Base-by-base conservation (phyloP, 2,888 invertebrate species). In the Chloromyia formosa region DNA sequence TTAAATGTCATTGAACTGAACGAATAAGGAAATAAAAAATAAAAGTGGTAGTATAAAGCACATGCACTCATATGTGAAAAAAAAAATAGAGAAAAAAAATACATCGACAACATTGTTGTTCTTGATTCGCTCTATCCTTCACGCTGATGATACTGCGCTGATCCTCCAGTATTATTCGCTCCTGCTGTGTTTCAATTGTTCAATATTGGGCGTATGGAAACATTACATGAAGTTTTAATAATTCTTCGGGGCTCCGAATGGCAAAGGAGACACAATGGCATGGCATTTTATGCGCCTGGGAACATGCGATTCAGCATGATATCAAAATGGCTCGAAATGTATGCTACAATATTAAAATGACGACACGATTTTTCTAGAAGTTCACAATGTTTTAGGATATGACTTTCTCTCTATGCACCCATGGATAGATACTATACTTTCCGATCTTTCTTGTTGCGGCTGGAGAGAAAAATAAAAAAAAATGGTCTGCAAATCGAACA, bases 191-290 rank as follows among this genome's bases (percentile, higher is more conserved):
- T 45, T n/a, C 35, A 49, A 66, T 66, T 49, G 49, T 66, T 66
- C 49, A 22, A 66, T 66, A 66, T 66, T 66, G 66, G 66, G 66
- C 66, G 66, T 66, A 66, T 49, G 49, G 12, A 12, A 66, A 66
- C 62, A 66, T 66, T 62, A 35, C 35, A n/a, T 16, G 18, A 9
- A 16, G 40, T 16, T 62, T 62, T 62, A 40, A 62, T 62, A 62
- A 40, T 62, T 62, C 62, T 16, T 40, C 40, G n/a, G 27, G 7
- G 27, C 27, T 35, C 18, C 4, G 62, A 27, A 62, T 62, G 23
- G 62, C 14, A 62, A 62, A 62, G 49, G 22, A 66, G 49, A 66
- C 66, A 35, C 27, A 66, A 66, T 49, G 45, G 22, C 27, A 35
- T 49, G 49, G 14, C 49, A 12, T 49, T 66, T 66, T 56, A 56